These are phyloP conservation scores for Allacma fusca DNA, from an alignment of 2,888 invertebrate species.

Conservation along the genomic window DNA sequence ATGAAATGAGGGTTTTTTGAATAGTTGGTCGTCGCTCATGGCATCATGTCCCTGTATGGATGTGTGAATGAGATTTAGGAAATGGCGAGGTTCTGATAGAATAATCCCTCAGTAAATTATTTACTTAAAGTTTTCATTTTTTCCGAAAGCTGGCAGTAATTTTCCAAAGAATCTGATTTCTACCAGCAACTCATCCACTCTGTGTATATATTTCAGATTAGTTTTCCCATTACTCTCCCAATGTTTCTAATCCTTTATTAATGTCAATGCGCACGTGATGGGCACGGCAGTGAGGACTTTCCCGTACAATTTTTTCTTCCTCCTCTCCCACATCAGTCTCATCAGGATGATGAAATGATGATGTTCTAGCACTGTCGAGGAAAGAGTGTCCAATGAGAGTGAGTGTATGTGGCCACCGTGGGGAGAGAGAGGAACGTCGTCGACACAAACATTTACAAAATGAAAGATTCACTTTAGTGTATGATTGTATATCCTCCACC, in stretches of 20 bases:
- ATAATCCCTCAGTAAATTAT: conserved; percentile 26
- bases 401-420: background rate
- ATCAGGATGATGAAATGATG: too few relatives aligned
- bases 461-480: conserved; percentile 38
- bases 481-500: conserved; percentile 35
- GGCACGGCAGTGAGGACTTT: background rate
- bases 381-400: background rate
- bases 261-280: conserved; percentile 34
- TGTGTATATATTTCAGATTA: conserved; percentile 34
- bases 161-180: background rate
- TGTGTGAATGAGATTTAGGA: background rate
- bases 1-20: too few relatives aligned
- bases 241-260: conserved; percentile 39
- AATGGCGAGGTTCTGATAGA: conserved; percentile 10
- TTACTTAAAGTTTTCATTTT: conserved; percentile 29
- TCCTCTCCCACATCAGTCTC: background rate
- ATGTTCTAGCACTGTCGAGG: too few relatives aligned
- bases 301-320: background rate
- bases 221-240: conserved; percentile 36
- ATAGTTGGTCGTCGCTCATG: too few relatives aligned
- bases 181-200: background rate
- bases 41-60: background rate
- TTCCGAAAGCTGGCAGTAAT: background rate
- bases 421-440: conserved; percentile 15
- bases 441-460: conserved; percentile 26